Percentiles rank a stretch among this genome's conserved stretches.
These are phyloP conservation scores for Caranx ignobilis DNA, from an alignment of 2,113 vertebrate species.

Conservation along the genomic window DNA sequence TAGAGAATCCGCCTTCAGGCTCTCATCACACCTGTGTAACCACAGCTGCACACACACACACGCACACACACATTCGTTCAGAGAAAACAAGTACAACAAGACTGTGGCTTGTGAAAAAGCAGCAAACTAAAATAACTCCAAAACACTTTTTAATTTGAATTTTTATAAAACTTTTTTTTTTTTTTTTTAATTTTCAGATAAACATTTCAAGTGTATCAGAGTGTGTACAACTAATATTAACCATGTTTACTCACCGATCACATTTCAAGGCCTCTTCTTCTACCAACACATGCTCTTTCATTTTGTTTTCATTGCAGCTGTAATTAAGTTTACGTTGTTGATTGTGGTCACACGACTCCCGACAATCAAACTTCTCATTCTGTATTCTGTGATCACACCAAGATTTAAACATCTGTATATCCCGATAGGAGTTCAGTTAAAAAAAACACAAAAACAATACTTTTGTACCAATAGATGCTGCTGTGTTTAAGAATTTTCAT, in stretches of 20 bases:
- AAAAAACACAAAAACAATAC: no score
- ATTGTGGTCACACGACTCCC: neutral
- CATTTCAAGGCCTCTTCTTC: neutral
- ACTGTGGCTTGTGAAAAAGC: constrained; percentile 16
- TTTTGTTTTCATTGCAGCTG: neutral
- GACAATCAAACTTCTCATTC: neutral
- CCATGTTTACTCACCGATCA: neutral
- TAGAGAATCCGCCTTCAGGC: constrained; percentile 69
- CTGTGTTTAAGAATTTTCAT: constrained; percentile 1
- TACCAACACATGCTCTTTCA: neutral
- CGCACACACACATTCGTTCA: constrained; percentile 31
- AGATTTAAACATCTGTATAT: constrained; percentile 5
- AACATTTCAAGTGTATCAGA: constrained; percentile 37
- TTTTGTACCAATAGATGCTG: neutral
- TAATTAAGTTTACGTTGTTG: neutral
- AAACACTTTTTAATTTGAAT: constrained; percentile 25
- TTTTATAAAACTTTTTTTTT: constrained; percentile 37
- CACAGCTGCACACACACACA: constrained; percentile 66
- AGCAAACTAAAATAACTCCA: constrained; percentile 29
- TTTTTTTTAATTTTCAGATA: constrained; percentile 30
- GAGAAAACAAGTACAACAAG: constrained; percentile 24
- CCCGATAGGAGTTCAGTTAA: neutral
- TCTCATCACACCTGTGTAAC: constrained; percentile 77
- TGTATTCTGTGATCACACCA: neutral
- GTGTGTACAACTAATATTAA: neutral